phyloP scores from a whole-genome alignment of 2,888 invertebrate genomes.

The Peribatodes rhomboidaria region DNA sequence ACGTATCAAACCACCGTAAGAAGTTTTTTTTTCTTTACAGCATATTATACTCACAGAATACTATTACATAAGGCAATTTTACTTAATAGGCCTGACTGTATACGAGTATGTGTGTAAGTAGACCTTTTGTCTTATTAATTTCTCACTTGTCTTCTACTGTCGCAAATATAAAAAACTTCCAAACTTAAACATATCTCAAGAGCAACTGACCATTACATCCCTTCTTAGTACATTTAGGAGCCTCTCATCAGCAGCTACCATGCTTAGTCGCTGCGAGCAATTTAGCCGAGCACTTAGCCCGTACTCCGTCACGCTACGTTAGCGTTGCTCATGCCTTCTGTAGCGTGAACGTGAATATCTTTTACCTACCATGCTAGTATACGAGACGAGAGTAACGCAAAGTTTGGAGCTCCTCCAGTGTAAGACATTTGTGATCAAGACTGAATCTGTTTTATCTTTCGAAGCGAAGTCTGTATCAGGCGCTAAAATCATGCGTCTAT shows the following conservation, averaged over 20 bases:
- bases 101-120: too few relatives aligned
- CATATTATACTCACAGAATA: too few relatives aligned
- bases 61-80: too few relatives aligned
- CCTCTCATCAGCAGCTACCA: constrained; percentile 40
- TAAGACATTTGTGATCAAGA: not conserved
- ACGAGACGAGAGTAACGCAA: not conserved
- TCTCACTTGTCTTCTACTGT: not conserved
- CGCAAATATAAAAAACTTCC: not conserved
- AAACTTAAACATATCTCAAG: not conserved
- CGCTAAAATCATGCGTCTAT: too few relatives aligned
- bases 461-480: too few relatives aligned
- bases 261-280: constrained; percentile 66
- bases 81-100: too few relatives aligned
- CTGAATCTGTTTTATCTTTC: not conserved
- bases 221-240: constrained; percentile 14
- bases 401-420: constrained; percentile 22
- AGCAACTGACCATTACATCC: not conserved
- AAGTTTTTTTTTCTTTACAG: not conserved
- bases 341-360: constrained; percentile 52
- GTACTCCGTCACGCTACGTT: constrained; percentile 67
- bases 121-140: too few relatives aligned
- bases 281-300: constrained; percentile 73
- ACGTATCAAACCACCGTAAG: too few relatives aligned
- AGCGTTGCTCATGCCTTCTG: constrained; percentile 57
- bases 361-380: constrained; percentile 20